Conservation (phyloP, 2,113 vertebrate genomes). For the Sclerurus mexicanus region DNA sequence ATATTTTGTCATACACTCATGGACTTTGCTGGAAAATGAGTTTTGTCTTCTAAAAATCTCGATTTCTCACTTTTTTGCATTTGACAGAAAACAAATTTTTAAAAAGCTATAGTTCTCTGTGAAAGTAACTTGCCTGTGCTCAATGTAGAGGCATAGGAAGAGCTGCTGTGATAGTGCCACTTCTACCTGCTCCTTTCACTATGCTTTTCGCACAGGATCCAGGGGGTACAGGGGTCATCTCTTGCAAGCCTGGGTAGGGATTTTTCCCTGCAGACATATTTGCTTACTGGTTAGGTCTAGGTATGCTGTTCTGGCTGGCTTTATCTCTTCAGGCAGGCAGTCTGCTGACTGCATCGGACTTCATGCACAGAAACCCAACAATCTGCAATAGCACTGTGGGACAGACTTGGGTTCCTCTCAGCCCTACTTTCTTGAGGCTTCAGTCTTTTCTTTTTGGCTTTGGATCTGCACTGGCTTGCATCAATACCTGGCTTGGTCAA, state of each 20-base stretch:
- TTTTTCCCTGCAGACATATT: not conserved
- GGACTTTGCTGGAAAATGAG: not conserved
- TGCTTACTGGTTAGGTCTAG: not conserved
- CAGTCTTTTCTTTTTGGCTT: not conserved
- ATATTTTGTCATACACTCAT: not conserved
- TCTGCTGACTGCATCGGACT: fast-evolving
- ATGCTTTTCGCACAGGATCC: not conserved
- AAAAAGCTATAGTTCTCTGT: not conserved
- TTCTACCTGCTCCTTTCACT: not conserved
- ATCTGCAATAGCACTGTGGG: not conserved
- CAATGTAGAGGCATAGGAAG: not conserved
- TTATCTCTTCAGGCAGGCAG: not conserved
- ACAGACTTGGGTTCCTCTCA: not conserved
- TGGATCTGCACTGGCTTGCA: not conserved
- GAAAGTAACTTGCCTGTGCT: not conserved
- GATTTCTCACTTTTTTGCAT: not conserved
- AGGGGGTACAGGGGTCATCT: not conserved
- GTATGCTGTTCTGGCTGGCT: not conserved
- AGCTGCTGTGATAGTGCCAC: not conserved
- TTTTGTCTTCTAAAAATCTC: not conserved
- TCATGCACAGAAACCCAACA: not conserved
- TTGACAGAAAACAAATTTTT: not conserved
- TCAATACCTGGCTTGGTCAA: not conserved
- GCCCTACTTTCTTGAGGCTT: not conserved
- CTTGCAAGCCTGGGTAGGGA: not conserved